A percentile compares a stretch with the other conserved stretches of the same genome.
These are phyloP conservation scores for Mesitornis unicolor DNA, from an alignment of 2,113 vertebrate species.

Conservation along the genomic window DNA sequence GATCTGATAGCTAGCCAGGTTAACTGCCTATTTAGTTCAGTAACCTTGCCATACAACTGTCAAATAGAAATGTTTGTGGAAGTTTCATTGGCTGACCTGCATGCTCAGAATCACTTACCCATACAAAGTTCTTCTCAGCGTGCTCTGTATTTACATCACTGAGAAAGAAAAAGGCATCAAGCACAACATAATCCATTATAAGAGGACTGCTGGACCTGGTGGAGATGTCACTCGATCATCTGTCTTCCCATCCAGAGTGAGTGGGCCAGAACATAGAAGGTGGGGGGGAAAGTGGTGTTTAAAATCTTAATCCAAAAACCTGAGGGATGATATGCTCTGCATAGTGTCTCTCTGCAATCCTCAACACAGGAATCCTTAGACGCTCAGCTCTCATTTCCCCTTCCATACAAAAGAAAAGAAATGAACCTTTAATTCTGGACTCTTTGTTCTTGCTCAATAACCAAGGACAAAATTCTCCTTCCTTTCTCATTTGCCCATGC, in stretches of 20 bases:
- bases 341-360: neutral
- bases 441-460: neutral
- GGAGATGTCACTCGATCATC: neutral
- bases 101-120: neutral
- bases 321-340: neutral
- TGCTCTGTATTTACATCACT: too few species aligned
- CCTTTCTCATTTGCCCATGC: neutral
- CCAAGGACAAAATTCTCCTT: neutral
- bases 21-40: neutral
- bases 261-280: neutral
- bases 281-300: neutral
- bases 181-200: neutral
- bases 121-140: neutral
- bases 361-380: neutral
- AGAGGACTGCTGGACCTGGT: neutral
- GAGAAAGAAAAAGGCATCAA: neutral
- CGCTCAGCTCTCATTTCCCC: neutral
- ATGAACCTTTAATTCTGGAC: neutral
- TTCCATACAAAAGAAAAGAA: neutral
- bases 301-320: neutral
- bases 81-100: neutral
- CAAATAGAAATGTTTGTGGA: neutral
- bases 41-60: neutral
- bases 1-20: neutral
- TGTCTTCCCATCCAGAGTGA: neutral